Evolutionary conservation across 2,797 vertebrate genomes (phyloP).

Genomic region (Argya squamiceps): DNA sequence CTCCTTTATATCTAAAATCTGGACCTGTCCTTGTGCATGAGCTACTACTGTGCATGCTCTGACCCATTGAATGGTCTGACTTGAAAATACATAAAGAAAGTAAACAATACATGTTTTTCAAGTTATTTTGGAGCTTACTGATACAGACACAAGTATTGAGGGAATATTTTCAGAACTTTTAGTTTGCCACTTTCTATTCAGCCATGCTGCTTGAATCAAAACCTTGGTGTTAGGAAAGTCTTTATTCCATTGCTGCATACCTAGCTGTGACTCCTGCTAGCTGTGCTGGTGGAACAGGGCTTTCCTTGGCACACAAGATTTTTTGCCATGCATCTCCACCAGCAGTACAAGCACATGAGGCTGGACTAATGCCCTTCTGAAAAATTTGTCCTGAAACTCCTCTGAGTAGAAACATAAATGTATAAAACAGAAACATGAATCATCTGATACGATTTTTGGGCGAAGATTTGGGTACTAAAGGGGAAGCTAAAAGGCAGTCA

Average conservation of each 20-base stretch:
- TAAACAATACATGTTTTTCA: background rate
- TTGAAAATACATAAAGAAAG: background rate
- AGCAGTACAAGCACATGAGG: background rate
- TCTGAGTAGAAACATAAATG: background rate
- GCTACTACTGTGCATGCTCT: background rate
- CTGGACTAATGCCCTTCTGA: background rate
- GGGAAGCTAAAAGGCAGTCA: background rate
- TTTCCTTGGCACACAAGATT: background rate
- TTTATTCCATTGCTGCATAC: background rate
- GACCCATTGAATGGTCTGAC: background rate
- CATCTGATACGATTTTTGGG: rapidly evolving
- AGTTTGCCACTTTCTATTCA: background rate
- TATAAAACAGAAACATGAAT: background rate
- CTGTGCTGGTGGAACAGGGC: background rate
- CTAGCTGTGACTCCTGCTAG: background rate
- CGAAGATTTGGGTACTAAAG: background rate
- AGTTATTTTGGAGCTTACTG: background rate
- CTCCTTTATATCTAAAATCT: background rate
- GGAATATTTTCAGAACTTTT: background rate
- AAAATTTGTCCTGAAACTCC: background rate
- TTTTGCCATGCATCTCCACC: background rate
- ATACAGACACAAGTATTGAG: background rate
- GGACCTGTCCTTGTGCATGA: background rate
- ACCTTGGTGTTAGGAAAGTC: background rate
- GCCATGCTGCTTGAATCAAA: background rate